A percentile compares a stretch with the other conserved stretches of the same genome.
phyloP scores from a whole-genome alignment of 2,888 invertebrate genomes.

The Lottia scabra region DNA sequence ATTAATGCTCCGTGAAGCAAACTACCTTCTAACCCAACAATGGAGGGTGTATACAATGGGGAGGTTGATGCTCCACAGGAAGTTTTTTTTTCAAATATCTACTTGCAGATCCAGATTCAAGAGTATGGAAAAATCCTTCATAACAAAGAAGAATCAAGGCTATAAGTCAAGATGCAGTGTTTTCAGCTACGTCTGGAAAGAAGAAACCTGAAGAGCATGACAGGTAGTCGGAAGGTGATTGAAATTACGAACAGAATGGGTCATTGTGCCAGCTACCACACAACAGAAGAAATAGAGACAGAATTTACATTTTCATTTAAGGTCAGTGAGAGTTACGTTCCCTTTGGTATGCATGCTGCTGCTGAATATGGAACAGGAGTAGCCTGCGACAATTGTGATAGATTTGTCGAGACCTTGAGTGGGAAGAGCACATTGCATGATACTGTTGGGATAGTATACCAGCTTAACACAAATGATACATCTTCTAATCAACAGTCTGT shows the following conservation, averaged over 20 bases:
- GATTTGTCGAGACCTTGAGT: slow-evolving; percentile 20
- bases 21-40: no score
- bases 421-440: slow-evolving; percentile 25
- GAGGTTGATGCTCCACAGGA: no score
- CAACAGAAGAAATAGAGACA: slow-evolving; percentile 21
- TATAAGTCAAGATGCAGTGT: slow-evolving; percentile 24
- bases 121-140: slow-evolving; percentile 1
- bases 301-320: no score
- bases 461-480: no score
- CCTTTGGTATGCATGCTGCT: no score
- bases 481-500: no score
- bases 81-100: no score
- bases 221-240: slow-evolving; percentile 26
- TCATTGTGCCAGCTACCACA: slow-evolving; percentile 16
- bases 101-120: no score
- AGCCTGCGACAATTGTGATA: slow-evolving; percentile 24
- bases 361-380: no score
- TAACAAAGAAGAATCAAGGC: no score
- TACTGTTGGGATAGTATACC: slow-evolving; percentile 29
- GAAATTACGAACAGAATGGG: slow-evolving; percentile 23
- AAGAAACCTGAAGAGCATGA: slow-evolving; percentile 24
- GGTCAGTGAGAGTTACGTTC: not conserved
- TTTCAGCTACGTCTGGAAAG: slow-evolving; percentile 8
- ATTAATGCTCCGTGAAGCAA: no score
- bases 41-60: no score